A percentile compares a stretch with the other conserved stretches of the same genome.
Evolutionary conservation across 2,888 invertebrate species (phyloP).

Genomic region (Xiphydria camelus): DNA sequence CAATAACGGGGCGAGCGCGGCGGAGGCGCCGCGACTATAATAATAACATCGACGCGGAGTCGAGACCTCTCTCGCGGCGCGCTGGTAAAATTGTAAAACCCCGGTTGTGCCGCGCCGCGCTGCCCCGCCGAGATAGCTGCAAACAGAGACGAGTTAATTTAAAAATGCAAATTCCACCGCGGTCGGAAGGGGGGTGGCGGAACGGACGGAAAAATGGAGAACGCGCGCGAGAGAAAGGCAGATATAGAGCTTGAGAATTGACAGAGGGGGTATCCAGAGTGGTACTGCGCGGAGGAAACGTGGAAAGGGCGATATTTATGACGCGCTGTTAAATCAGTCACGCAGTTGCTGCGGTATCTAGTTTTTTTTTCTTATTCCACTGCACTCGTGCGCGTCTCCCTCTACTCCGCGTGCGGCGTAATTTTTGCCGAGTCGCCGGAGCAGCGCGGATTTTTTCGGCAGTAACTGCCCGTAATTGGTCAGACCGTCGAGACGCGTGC

Average conservation of each 20-base stretch:
- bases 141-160: constrained; percentile 58
- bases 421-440: no score
- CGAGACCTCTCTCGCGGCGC: constrained; percentile 41
- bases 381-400: no score
- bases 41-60: no score
- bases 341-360: no score
- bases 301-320: constrained; percentile 25
- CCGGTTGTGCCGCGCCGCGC: constrained; percentile 18
- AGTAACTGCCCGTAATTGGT: no score
- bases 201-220: constrained; percentile 10
- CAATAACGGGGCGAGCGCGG: no score
- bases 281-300: constrained; percentile 7
- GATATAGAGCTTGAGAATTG: no score
- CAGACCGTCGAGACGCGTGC: no score
- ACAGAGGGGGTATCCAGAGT: constrained; percentile 16
- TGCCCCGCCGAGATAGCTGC: constrained; percentile 48
- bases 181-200: constrained; percentile 10
- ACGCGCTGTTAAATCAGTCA: constrained; percentile 26
- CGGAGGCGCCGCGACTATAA: no score
- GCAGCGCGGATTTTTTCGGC: no score
- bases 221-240: constrained; percentile 7
- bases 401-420: no score
- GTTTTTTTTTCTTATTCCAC: no score
- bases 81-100: constrained; percentile 56
- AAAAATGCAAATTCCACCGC: constrained; percentile 56